phyloP scores from a whole-genome alignment of 2,888 invertebrate species.

The Meteorus colon region DNA sequence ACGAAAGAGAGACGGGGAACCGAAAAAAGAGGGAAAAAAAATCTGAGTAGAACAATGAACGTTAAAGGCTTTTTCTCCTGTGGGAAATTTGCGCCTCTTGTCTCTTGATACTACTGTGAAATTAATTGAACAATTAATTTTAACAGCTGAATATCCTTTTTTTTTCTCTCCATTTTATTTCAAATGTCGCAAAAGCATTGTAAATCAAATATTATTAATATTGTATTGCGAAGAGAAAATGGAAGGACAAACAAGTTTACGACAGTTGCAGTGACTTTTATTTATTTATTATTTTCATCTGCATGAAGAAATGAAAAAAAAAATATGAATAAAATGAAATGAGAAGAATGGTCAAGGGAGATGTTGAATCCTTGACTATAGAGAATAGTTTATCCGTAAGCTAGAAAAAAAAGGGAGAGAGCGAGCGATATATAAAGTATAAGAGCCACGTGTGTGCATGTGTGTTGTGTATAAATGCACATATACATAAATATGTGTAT shows the following conservation, averaged over 20 bases:
- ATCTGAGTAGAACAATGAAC: slow-evolving; percentile 31
- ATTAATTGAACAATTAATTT: slow-evolving; percentile 24
- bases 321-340: slow-evolving; percentile 1
- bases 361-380: slow-evolving; percentile 15
- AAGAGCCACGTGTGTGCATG: slow-evolving; percentile 24
- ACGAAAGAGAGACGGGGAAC: background rate
- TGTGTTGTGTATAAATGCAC: slow-evolving; percentile 18
- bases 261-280: background rate
- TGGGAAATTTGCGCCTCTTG: slow-evolving; percentile 39
- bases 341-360: slow-evolving; percentile 22
- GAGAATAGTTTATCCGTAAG: slow-evolving; percentile 23
- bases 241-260: background rate
- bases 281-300: background rate
- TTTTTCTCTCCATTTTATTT: background rate
- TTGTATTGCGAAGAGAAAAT: background rate
- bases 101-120: slow-evolving; percentile 13
- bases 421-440: slow-evolving; percentile 18
- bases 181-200: background rate
- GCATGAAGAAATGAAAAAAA: background rate
- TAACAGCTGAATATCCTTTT: background rate
- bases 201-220: background rate
- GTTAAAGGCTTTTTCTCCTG: slow-evolving; percentile 12
- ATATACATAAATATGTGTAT: slow-evolving; percentile 19
- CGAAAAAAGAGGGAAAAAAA: background rate
- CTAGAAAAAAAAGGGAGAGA: slow-evolving; percentile 8